Conservation (phyloP, 2,113 vertebrate genomes). For the Gymnocephalus cernua region DNA sequence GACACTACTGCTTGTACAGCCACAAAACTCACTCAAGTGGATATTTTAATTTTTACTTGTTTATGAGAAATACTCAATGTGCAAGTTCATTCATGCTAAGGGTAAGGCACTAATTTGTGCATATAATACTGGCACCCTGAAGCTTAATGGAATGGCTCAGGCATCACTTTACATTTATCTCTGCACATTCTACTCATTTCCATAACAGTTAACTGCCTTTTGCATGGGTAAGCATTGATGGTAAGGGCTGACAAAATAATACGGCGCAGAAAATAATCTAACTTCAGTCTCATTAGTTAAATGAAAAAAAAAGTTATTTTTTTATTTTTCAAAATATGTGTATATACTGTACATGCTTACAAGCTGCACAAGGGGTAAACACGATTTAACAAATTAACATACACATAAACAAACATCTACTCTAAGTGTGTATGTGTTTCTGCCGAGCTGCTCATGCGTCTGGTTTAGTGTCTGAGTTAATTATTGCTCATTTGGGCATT, state of each 20-base stretch:
- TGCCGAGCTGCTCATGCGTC: constrained; percentile 48
- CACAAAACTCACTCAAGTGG: constrained; percentile 58
- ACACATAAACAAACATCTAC: not conserved
- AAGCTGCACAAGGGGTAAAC: not conserved
- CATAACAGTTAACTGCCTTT: constrained; percentile 56
- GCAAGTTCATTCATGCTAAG: constrained; percentile 51
- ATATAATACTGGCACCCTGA: constrained; percentile 48
- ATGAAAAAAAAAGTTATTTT: not conserved
- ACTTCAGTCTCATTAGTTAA: constrained; percentile 46
- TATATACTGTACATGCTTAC: not conserved
- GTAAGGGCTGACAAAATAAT: constrained; percentile 52
- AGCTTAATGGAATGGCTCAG: constrained; percentile 57
- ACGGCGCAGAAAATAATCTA: constrained; percentile 26
- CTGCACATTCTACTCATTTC: constrained; percentile 55
- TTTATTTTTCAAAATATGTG: not conserved
- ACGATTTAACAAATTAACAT: not conserved
- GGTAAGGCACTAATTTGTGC: constrained; percentile 65
- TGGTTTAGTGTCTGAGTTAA: constrained; percentile 68
- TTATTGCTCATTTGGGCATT: constrained; percentile 78
- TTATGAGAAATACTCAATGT: constrained; percentile 59
- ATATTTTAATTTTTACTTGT: constrained; percentile 66
- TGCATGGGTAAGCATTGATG: constrained; percentile 58
- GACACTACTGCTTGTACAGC: constrained; percentile 14
- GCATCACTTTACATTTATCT: constrained; percentile 63
- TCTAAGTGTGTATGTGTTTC: not conserved